phyloP scores from a whole-genome alignment of 2,888 invertebrate species.

The Ectemnius continuus region DNA sequence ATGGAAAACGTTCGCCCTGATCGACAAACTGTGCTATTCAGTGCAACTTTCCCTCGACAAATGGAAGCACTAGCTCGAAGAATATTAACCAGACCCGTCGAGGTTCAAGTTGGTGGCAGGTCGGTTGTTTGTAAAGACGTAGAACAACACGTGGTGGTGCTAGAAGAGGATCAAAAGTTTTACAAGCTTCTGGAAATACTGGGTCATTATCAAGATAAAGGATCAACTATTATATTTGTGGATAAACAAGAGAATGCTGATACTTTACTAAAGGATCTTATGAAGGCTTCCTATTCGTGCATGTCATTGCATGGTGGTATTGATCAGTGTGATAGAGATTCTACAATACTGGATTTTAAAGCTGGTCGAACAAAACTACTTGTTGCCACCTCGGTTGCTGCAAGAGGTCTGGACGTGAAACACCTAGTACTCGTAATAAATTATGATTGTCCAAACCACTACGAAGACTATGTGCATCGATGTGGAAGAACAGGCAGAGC shows the following conservation, averaged over 20 bases:
- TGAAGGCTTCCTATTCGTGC: conserved; percentile 97
- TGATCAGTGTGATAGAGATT: conserved; percentile 99
- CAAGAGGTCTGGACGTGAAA: conserved; percentile 98
- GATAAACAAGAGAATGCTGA: conserved; percentile 99
- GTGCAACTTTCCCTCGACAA: conserved; percentile 98
- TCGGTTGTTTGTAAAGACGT: conserved; percentile 99
- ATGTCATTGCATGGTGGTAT: conserved; percentile 99
- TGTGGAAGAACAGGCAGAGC: conserved; percentile 94
- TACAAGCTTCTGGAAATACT: conserved; percentile 97
- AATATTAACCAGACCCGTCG: conserved; percentile 95
- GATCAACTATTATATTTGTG: conserved; percentile 97
- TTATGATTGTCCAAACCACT: conserved; percentile 99
- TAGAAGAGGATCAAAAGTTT: conserved; percentile 98
- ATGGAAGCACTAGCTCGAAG: conserved; percentile 99
- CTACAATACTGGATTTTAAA: conserved; percentile 98
- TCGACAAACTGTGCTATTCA: conserved; percentile 98
- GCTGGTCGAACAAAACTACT: conserved; percentile 93
- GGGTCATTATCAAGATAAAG: conserved; percentile 95
- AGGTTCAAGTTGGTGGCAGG: conserved; percentile 97
- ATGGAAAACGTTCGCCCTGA: conserved; percentile 98
- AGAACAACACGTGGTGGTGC: conserved; percentile 94
- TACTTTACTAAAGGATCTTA: conserved; percentile 93
- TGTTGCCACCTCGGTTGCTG: conserved; percentile 98
- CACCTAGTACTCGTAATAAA: conserved; percentile 98
- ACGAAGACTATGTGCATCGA: conserved; percentile 99